These are phyloP conservation scores for Hycleus cichorii DNA, from an alignment of 1,140 invertebrate species.

Conservation along the genomic window DNA sequence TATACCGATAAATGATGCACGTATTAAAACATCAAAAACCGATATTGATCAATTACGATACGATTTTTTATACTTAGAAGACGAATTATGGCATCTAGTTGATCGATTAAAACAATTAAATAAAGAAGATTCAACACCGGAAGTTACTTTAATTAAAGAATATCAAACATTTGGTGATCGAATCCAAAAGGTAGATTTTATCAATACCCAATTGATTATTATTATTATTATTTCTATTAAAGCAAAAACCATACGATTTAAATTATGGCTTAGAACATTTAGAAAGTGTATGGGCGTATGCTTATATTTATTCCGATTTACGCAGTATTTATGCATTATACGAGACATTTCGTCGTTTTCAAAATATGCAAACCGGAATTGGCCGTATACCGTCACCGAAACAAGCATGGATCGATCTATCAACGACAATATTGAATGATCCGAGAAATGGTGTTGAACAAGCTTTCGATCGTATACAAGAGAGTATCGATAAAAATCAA, in stretches of 20 bases:
- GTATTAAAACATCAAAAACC: slow-evolving; percentile 8
- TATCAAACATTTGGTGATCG: slow-evolving; percentile 48
- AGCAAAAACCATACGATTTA: slow-evolving; percentile 30
- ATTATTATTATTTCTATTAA: slow-evolving; percentile 4
- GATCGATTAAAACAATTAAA: slow-evolving; percentile 32
- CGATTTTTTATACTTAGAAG: slow-evolving; percentile 47
- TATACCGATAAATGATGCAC: neutral
- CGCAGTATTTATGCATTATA: slow-evolving; percentile 51
- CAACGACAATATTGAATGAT: slow-evolving; percentile 53
- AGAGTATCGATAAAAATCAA: slow-evolving; percentile 42
- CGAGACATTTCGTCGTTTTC: slow-evolving; percentile 50
- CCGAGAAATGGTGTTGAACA: slow-evolving; percentile 43
- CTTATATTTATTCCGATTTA: slow-evolving; percentile 45
- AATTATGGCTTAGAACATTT: slow-evolving; percentile 39
- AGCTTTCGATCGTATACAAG: no score
- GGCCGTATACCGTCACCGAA: slow-evolving; percentile 43
- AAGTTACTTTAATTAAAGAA: slow-evolving; percentile 46
- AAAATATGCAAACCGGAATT: slow-evolving; percentile 44
- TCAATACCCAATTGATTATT: neutral
- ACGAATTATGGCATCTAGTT: slow-evolving; percentile 44
- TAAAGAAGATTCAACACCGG: slow-evolving; percentile 32
- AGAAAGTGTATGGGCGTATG: slow-evolving; percentile 51
- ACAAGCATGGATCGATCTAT: slow-evolving; percentile 54
- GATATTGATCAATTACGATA: slow-evolving; percentile 49
- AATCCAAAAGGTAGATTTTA: slow-evolving; percentile 20